Percentiles rank a stretch among this genome's conserved stretches.
phyloP scores from a whole-genome alignment of 2,888 invertebrate species.

The Caenorhabditis becei region DNA sequence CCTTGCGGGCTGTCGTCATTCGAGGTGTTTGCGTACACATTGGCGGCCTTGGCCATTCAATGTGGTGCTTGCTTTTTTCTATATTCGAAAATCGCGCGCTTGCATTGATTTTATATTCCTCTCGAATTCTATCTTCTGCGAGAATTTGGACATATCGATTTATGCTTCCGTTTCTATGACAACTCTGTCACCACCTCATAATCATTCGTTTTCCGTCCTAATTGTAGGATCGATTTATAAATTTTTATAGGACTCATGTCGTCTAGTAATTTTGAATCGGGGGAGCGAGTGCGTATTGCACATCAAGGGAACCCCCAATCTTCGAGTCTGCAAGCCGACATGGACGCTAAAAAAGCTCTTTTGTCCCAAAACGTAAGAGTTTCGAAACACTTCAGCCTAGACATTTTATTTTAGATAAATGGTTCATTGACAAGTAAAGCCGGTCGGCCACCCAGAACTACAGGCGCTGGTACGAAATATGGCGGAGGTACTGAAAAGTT shows the following conservation, averaged over 20 bases:
- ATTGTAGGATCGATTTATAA: not conserved
- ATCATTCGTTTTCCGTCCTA: not conserved
- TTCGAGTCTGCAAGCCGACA: constrained; percentile 50
- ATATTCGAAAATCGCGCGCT: constrained; percentile 25
- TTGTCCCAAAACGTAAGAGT: constrained; percentile 33
- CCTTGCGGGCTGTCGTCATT: constrained; percentile 31
- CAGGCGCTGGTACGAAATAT: constrained; percentile 28
- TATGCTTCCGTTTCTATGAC: not conserved
- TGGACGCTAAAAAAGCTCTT: constrained; percentile 50
- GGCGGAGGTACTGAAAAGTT: constrained; percentile 17
- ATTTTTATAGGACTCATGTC: constrained; percentile 52
- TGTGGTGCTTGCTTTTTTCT: constrained; percentile 13
- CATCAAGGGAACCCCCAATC: constrained; percentile 46
- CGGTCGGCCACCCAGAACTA: constrained; percentile 37
- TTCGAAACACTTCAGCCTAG: not conserved
- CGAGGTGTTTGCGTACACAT: constrained; percentile 17
- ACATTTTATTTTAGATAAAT: constrained; percentile 31
- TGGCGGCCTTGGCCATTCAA: constrained; percentile 3
- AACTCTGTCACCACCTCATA: not conserved
- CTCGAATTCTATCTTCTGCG: not conserved
- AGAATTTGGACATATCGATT: not conserved
- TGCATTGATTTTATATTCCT: constrained; percentile 26
- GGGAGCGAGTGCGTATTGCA: constrained; percentile 58
- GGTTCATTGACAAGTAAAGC: constrained; percentile 30
- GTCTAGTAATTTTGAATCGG: constrained; percentile 53